A percentile compares a stretch with the other conserved stretches of the same genome.
Evolutionary conservation across 2,113 vertebrate species (phyloP).

Genomic region (Spea bombifrons): DNA sequence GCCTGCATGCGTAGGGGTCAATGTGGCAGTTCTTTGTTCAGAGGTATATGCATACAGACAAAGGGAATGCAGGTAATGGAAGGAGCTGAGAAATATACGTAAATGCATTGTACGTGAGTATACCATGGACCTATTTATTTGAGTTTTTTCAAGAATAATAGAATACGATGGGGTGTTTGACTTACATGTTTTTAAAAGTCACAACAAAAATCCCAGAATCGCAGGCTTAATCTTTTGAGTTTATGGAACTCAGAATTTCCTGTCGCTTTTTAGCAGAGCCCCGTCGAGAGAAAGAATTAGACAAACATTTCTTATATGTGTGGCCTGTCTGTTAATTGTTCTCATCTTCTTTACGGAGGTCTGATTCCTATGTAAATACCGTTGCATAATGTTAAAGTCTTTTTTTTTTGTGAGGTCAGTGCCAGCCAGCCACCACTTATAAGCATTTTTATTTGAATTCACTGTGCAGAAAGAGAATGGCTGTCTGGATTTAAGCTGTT

Average conservation of each 20-base stretch:
- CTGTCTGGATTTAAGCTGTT: constrained; percentile 80
- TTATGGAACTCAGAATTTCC: constrained; percentile 56
- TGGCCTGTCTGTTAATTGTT: constrained; percentile 70
- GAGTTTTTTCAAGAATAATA: not conserved
- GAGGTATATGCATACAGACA: too few relatives aligned
- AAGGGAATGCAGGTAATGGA: too few relatives aligned
- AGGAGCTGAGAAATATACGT: too few relatives aligned
- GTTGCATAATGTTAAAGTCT: constrained; percentile 78
- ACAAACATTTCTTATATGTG: constrained; percentile 73
- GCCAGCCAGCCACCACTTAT: constrained; percentile 76
- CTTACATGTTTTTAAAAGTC: constrained; percentile 1
- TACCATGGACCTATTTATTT: not conserved
- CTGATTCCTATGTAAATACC: constrained; percentile 83
- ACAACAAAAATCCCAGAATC: not conserved
- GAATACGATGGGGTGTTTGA: not conserved
- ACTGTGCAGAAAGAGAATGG: constrained; percentile 71
- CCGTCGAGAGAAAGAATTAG: constrained; percentile 66
- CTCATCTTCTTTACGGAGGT: constrained; percentile 66
- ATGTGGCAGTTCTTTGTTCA: too few relatives aligned
- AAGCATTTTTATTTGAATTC: constrained; percentile 73
- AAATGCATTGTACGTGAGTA: not conserved
- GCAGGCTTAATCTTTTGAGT: constrained; percentile 2
- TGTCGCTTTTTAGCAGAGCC: constrained; percentile 72
- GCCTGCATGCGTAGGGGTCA: too few relatives aligned
- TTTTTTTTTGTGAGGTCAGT: constrained; percentile 68